Percentiles rank a stretch among this genome's conserved stretches.
These are phyloP conservation scores for Rhadina sibilatrix DNA, from an alignment of 2,113 vertebrate genomes.

Conservation along the genomic window DNA sequence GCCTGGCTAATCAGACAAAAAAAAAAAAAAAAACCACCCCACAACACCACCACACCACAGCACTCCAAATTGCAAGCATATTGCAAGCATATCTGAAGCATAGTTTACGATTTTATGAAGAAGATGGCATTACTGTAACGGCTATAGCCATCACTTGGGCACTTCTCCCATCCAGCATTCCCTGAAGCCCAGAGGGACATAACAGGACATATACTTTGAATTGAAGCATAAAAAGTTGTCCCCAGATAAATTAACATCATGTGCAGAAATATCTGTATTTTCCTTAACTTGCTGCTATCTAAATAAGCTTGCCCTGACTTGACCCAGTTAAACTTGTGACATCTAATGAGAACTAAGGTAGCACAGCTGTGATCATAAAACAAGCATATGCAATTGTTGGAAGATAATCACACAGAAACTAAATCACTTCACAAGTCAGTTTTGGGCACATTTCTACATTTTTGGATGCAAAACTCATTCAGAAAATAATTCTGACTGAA, in stretches of 20 bases:
- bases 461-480: conserved; percentile 54
- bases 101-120: not conserved
- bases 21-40: not conserved
- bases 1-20: not conserved
- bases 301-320: conserved; percentile 37
- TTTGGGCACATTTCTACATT: conserved; percentile 39
- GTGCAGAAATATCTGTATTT: not conserved
- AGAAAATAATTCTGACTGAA: conserved; percentile 51
- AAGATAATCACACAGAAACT: conserved; percentile 44
- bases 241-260: not conserved
- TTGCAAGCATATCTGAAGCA: not conserved
- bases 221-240: not conserved
- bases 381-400: conserved; percentile 12
- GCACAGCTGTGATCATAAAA: conserved; percentile 48
- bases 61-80: not conserved
- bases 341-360: conserved; percentile 42
- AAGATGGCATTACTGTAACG: not conserved
- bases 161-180: not conserved
- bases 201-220: not conserved
- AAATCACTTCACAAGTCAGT: conserved; percentile 38
- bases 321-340: conserved; percentile 44
- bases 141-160: not conserved
- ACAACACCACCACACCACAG: no score
- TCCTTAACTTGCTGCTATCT: not conserved
- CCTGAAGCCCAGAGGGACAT: not conserved